A percentile compares a stretch with the other conserved stretches of the same genome.
phyloP scores from a whole-genome alignment of 35 echinoderm and acorn worm species.

The Apostichopus parvimensis region DNA sequence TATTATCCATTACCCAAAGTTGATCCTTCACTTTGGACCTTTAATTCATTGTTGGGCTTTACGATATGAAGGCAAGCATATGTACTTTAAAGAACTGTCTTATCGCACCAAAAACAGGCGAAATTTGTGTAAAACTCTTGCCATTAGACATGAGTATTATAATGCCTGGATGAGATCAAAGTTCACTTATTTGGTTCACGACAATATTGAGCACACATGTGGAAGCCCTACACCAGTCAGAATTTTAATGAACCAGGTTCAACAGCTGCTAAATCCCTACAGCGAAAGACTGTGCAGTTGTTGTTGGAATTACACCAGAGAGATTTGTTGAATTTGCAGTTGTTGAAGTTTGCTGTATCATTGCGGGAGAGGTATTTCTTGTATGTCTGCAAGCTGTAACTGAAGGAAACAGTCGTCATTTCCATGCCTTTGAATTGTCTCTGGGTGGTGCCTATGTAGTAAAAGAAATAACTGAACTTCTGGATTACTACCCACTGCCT shows the following conservation, averaged over 20 bases:
- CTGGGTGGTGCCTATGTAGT: not conserved
- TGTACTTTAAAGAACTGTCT: conserved; percentile 69
- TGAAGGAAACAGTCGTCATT: not conserved
- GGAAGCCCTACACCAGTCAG: conserved; percentile 28
- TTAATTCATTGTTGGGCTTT: conserved; percentile 72
- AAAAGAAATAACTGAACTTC: not conserved
- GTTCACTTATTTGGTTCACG: conserved; percentile 6
- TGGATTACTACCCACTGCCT: not conserved
- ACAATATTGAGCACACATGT: conserved; percentile 12
- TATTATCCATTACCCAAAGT: conserved; percentile 50
- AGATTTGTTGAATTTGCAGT: not conserved
- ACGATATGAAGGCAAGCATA: conserved; percentile 65
- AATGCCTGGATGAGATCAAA: conserved; percentile 18
- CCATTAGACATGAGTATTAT: conserved; percentile 56
- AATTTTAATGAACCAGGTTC: not conserved
- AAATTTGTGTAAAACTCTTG: conserved; percentile 64
- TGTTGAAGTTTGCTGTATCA: conserved; percentile 16
- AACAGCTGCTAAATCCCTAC: not conserved
- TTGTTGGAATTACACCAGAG: not conserved
- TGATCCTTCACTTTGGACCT: conserved; percentile 61
- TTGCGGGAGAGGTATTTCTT: not conserved
- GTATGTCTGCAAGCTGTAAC: too few species aligned
- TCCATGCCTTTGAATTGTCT: not conserved
- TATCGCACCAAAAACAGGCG: conserved; percentile 59
- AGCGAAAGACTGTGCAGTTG: not conserved